Evolutionary conservation across 2,888 invertebrate genomes (phyloP).

Genomic region (Meta bourneti): DNA sequence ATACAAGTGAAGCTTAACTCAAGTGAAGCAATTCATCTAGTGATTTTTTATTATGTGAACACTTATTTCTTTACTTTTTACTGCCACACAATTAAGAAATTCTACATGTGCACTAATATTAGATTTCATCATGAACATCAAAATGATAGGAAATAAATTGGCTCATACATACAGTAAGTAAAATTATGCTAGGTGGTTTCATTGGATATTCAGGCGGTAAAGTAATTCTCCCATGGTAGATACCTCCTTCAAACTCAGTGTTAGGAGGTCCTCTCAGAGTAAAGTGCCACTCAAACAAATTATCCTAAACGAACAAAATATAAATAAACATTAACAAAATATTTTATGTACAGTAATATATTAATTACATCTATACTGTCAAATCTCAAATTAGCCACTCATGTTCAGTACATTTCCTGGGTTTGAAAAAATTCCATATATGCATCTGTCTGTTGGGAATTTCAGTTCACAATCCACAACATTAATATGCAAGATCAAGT

Average conservation of each 20-base stretch:
- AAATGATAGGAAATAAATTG: neutral
- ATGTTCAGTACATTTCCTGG: too few species aligned
- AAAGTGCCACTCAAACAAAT: conserved; percentile 98
- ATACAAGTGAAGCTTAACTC: neutral
- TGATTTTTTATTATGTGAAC: too few species aligned
- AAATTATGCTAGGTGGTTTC: conserved; percentile 97
- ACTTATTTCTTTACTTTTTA: neutral
- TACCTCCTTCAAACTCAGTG: conserved; percentile 93
- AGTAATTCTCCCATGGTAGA: conserved; percentile 95
- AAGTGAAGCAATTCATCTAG: neutral
- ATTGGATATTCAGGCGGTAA: conserved; percentile 97
- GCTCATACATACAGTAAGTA: conserved; percentile 87
- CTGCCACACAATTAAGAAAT: neutral
- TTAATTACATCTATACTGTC: too few species aligned
- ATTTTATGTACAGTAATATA: too few species aligned
- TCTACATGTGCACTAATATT: neutral
- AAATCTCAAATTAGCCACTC: too few species aligned
- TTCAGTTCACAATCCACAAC: too few species aligned
- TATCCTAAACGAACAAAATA: conserved; percentile 84
- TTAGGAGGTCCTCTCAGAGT: conserved; percentile 93
- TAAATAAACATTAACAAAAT: too few species aligned
- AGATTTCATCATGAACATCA: neutral
- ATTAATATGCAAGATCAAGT: too few species aligned
- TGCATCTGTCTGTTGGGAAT: too few species aligned
- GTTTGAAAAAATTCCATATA: too few species aligned